Base-by-base conservation (phyloP, 2,797 vertebrate genomes). In the Valencia hispanica region DNA sequence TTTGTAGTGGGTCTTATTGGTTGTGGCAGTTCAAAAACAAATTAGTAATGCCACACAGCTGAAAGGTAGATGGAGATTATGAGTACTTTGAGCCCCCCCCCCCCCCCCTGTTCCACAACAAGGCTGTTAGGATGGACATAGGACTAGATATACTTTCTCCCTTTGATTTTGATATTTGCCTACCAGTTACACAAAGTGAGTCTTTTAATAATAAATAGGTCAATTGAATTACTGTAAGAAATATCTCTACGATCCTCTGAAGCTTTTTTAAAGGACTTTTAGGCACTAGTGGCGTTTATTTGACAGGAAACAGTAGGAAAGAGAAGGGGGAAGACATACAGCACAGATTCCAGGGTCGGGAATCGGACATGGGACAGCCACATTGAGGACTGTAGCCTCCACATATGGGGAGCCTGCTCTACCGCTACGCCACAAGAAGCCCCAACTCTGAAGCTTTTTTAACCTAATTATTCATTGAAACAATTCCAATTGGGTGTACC, bases 1-100 rank as follows among this genome's bases (percentile, higher is more conserved):
- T 94, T 94, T 95, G 92, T 92, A 90, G 88, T 87, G 66, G 84
- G 72, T 85, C 79, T 90, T 89, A 89, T 76, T 91, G 85, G 79
- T 81, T 79, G 75, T 87, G 78, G 71, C 20, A 22, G 50, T 86
- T 91, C 87, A 82, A 74, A 89, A 91, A 92, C 83, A 84, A 91
- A 91, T 91, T 82, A 85, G 68, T 69, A 91, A 88, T 86, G 84
- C 73, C 79, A 80, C 9, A 65, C 72, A 68, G 82, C 80, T 22
- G 50, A 84, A 85, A 84, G 87, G 85, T 90, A 87, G 82, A 90
- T 83, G 73, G 53, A 79, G 87, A 74, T 93, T 92, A 92, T 75
- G 77, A 69, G 74, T 79, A 55, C 75, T 76, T n/a, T 77, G 25
- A 80, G 72, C 69, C 61, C 83, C 20, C 2, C 79, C 59, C 80